These are phyloP conservation scores for Rhopalosiphum padi DNA, from an alignment of 1,140 invertebrate species.

Conservation along the genomic window DNA sequence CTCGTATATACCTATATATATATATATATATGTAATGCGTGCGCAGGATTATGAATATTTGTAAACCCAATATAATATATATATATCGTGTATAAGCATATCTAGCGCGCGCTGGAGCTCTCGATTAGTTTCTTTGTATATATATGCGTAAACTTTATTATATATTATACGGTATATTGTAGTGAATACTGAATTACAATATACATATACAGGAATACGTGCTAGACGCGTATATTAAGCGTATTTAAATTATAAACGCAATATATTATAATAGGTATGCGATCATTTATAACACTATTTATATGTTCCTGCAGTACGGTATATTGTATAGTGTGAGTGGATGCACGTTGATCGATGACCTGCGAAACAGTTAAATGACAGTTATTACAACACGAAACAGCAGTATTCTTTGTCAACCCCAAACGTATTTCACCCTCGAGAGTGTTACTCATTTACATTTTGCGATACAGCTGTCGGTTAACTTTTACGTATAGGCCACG, in stretches of 20 bases:
- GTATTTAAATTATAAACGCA: background rate
- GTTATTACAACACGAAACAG: background rate
- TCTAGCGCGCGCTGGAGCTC: background rate
- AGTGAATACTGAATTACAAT: background rate
- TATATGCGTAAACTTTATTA: background rate
- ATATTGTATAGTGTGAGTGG: background rate
- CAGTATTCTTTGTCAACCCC: background rate
- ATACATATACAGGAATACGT: background rate
- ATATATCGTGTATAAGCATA: background rate
- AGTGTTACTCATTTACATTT: background rate
- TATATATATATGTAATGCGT: too few species aligned
- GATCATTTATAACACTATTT: too few species aligned
- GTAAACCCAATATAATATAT: background rate
- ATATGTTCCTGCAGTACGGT: too few species aligned
- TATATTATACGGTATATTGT: background rate
- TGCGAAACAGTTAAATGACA: background rate
- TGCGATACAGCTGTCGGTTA: background rate
- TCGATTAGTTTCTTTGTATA: background rate
- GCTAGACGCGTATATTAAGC: background rate
- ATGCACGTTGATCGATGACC: background rate
- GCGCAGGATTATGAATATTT: background rate
- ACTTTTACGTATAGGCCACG: background rate
- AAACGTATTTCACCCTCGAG: background rate
- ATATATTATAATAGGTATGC: too few species aligned
- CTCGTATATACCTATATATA: too few species aligned